Evolutionary conservation across 2,113 vertebrate genomes (phyloP).

Genomic region (Toxotes jaculatrix): DNA sequence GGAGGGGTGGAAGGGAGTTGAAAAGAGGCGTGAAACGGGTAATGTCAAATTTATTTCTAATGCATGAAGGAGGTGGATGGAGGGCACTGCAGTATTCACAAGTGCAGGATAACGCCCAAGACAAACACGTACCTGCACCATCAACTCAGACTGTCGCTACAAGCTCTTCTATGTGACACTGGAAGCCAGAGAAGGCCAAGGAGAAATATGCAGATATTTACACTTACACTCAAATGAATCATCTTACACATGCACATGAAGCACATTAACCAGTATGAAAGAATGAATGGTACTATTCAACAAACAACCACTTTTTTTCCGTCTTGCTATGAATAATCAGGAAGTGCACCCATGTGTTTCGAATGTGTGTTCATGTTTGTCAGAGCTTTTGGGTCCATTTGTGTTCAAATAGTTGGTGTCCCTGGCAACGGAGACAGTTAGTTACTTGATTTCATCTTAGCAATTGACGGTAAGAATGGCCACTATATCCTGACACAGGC

Average conservation of each 20-base stretch:
- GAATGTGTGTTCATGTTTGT: background rate
- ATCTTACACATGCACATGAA: slow-evolving; percentile 1
- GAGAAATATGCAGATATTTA: slow-evolving; percentile 3
- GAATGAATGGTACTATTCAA: background rate
- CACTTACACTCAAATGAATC: background rate
- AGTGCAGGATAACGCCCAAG: slow-evolving; percentile 2
- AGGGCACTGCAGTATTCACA: slow-evolving; percentile 60
- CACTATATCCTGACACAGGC: background rate
- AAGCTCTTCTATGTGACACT: slow-evolving; percentile 26
- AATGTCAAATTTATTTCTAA: slow-evolving; percentile 57
- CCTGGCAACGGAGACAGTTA: slow-evolving; percentile 24
- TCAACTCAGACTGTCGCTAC: slow-evolving; percentile 11
- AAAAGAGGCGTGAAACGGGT: slow-evolving; percentile 39
- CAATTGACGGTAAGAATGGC: slow-evolving; percentile 16
- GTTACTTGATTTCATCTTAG: slow-evolving; percentile 43
- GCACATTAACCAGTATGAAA: background rate
- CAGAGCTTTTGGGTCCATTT: slow-evolving; percentile 20
- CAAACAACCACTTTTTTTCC: background rate
- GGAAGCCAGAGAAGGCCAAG: background rate
- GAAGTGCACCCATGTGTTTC: background rate
- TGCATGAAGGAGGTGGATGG: slow-evolving; percentile 53
- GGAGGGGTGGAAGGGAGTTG: slow-evolving; percentile 6
- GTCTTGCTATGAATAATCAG: background rate
- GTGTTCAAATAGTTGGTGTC: slow-evolving; percentile 22
- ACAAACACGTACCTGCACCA: slow-evolving; percentile 27